A percentile compares a stretch with the other conserved stretches of the same genome.
phyloP scores from a whole-genome alignment of 1,140 invertebrate genomes.

The Linepithema humile region DNA sequence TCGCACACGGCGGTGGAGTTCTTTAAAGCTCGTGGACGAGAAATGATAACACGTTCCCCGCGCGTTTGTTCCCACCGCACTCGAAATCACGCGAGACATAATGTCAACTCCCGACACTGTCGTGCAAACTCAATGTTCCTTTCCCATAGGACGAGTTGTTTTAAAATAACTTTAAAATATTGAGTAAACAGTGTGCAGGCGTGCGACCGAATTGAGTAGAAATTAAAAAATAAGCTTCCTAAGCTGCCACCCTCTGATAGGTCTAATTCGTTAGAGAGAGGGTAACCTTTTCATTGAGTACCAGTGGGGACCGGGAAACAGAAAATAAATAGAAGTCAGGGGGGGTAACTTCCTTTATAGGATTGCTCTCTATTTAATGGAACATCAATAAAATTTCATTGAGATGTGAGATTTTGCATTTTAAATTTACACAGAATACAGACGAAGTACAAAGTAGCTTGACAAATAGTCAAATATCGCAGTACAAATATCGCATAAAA shows the following conservation, averaged over 20 bases:
- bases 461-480: background rate
- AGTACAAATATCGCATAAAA: background rate
- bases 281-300: background rate
- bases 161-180: slow-evolving; percentile 76
- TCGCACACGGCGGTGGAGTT: background rate
- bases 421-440: background rate
- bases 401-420: slow-evolving; percentile 1
- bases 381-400: slow-evolving; percentile 21
- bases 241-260: slow-evolving; percentile 46
- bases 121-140: slow-evolving; percentile 4
- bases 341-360: slow-evolving; percentile 4
- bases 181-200: slow-evolving; percentile 68
- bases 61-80: slow-evolving; percentile 66
- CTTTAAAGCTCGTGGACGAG: slow-evolving; percentile 4
- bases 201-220: slow-evolving; percentile 66
- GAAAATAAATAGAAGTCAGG: slow-evolving; percentile 45
- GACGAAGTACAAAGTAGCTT: background rate
- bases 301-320: slow-evolving; percentile 38
- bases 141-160: slow-evolving; percentile 61
- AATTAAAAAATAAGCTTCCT: slow-evolving; percentile 75
- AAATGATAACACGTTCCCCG: slow-evolving; percentile 34
- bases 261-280: slow-evolving; percentile 37
- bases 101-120: slow-evolving; percentile 59
- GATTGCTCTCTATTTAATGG: slow-evolving; percentile 44
- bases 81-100: slow-evolving; percentile 46